Percentiles rank a stretch among this genome's conserved stretches.
These are phyloP conservation scores for Halichoerus grypus DNA, from an alignment of 2,113 vertebrate genomes.

Conservation along the genomic window DNA sequence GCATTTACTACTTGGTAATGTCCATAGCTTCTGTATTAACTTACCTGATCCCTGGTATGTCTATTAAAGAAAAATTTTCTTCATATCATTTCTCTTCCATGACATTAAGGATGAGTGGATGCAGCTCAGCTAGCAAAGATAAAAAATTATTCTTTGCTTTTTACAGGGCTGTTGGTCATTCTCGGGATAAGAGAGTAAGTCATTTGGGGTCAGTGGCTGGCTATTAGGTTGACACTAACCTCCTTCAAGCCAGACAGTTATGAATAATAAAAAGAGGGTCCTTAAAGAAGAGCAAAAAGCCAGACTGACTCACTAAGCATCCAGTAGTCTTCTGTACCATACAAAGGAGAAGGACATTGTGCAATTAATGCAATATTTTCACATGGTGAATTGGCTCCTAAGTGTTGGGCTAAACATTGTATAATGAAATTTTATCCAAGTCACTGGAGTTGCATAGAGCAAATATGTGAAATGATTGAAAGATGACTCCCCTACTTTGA, in stretches of 20 bases:
- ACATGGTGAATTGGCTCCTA: background rate
- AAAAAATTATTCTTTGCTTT: background rate
- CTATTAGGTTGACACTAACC: background rate
- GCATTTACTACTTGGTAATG: background rate
- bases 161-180: background rate
- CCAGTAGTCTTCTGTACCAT: background rate
- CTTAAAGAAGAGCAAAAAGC: background rate
- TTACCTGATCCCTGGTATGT: background rate
- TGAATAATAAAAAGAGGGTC: background rate
- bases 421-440: background rate
- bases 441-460: background rate
- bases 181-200: background rate
- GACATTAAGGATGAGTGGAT: background rate
- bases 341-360: background rate
- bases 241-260: background rate
- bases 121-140: background rate
- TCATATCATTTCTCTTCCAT: background rate
- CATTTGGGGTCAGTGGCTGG: background rate
- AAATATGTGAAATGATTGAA: background rate
- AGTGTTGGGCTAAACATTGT: background rate
- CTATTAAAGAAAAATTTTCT: conserved; percentile 12
- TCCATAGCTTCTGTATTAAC: background rate
- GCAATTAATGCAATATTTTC: background rate
- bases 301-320: background rate
- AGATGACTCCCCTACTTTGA: background rate